Evolutionary conservation across 2,888 invertebrate genomes (phyloP).

Genomic region (Nipponacmea schrenckii): DNA sequence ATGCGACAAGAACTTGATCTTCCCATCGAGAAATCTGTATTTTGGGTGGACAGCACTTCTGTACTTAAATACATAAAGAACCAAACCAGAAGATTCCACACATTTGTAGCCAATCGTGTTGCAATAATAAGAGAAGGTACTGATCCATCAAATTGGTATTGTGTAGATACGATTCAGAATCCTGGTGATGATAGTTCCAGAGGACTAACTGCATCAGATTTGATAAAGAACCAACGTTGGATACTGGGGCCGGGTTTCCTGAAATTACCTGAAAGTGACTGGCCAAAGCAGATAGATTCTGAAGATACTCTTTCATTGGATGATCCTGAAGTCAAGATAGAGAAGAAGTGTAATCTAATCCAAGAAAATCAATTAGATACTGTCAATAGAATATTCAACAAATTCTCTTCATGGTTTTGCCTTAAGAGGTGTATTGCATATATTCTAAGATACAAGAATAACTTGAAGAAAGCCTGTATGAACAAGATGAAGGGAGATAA

Average conservation of each 20-base stretch:
- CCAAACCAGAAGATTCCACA: background rate
- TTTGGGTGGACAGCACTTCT: too few species aligned
- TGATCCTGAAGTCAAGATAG: conserved; percentile 2
- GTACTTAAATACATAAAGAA: background rate
- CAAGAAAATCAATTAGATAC: background rate
- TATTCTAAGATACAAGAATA: background rate
- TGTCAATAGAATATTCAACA: conserved; percentile 1
- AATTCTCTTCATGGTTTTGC: background rate
- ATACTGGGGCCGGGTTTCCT: conserved; percentile 10
- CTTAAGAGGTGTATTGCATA: conserved; percentile 5
- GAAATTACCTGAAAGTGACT: background rate
- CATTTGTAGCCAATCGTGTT: conserved; percentile 12
- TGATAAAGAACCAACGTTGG: conserved; percentile 6
- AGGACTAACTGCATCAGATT: background rate
- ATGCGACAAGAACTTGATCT: too few species aligned
- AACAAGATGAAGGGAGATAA: conserved; percentile 3
- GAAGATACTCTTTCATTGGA: background rate
- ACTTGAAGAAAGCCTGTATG: background rate
- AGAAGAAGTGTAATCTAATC: background rate
- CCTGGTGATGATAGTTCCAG: conserved; percentile 10
- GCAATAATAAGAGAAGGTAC: conserved; percentile 11
- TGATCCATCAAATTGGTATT: conserved; percentile 4
- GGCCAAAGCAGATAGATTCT: background rate
- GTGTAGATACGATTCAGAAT: background rate
- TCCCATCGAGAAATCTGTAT: too few species aligned